Conservation (phyloP, 2,797 vertebrate genomes). For the Selene dorsalis region DNA sequence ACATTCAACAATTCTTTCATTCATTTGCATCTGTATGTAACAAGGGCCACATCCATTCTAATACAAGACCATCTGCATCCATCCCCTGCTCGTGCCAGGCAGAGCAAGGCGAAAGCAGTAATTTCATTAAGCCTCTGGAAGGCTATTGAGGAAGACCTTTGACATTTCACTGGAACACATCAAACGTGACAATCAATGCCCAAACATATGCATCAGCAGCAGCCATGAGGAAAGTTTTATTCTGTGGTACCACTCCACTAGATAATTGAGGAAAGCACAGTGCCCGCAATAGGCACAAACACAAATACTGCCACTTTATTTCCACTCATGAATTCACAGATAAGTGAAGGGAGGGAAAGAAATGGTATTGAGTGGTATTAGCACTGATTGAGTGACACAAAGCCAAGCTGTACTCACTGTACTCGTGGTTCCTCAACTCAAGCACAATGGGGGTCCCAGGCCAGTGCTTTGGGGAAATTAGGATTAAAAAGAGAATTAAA, state of each 20-base stretch:
- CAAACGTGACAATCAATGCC: conserved; percentile 40
- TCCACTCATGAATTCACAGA: conserved; percentile 36
- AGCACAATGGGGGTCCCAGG: conserved; percentile 46
- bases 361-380: conserved; percentile 41
- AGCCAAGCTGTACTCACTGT: conserved; percentile 41
- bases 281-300: conserved; percentile 25
- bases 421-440: conserved; percentile 43
- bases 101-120: conserved; percentile 18
- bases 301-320: conserved; percentile 49
- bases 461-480: conserved; percentile 61
- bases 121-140: conserved; percentile 50
- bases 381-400: conserved; percentile 51
- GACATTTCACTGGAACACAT: conserved; percentile 40
- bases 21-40: conserved; percentile 73
- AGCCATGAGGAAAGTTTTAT: conserved; percentile 36
- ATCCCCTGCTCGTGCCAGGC: conserved; percentile 32
- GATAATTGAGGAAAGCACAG: conserved; percentile 22
- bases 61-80: conserved; percentile 47
- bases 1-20: conserved; percentile 59
- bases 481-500: conserved; percentile 65
- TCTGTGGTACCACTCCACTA: conserved; percentile 5
- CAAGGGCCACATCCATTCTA: conserved; percentile 44
- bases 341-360: conserved; percentile 15
- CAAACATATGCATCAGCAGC: conserved; percentile 20
- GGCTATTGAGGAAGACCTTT: conserved; percentile 32